Evolutionary conservation across 2,797 vertebrate genomes (phyloP), one percentile per base, ranked within the genome.

Genomic region (Tachyglossus aculeatus): DNA sequence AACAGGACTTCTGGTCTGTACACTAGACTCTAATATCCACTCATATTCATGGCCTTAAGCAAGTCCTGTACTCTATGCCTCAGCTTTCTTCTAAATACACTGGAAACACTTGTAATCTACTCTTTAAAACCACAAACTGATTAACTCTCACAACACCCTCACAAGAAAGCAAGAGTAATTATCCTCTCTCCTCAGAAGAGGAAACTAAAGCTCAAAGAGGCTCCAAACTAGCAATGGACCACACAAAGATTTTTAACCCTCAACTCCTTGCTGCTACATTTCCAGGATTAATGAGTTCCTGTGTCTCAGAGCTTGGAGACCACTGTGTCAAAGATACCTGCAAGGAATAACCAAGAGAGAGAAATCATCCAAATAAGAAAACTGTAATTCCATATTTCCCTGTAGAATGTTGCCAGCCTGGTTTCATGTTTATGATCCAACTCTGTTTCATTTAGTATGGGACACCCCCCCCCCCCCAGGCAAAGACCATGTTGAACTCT

Each of bases 401-500:
- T 50, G 9, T 32, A 24, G n/a, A 27, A 22, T 8, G 40, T 15
- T 19, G 48, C 5, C 32, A 54, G 15, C 22, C 65, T n/a, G 3
- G 50, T 40, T 48, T 65, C 48, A 32, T 37, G 12, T 11, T 34
- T 45, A 48, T 36, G 43, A 75, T 25, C 43, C 56, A 27, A 54
- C 36, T 62, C 50, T 75, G 44, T 67, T 64, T 74, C 65, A 69
- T 52, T 56, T 71, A 48, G 44, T 67, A 25, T 53, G 60, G 61
- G 53, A 74, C 14, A 6, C 13, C 3, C 59, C 22, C n/a, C 36
- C 34, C 22, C n/a, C n/a, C n/a, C n/a, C n/a, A 54, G 32, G 33
- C 10, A 31, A 39, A 24, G 3, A 13, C 7, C n/a, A 22, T 13
- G 24, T 55, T 68, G 59, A 45, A 43, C 70, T 66, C 27, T 58